Evolutionary conservation across 2,113 vertebrate species (phyloP).

Genomic region (Lepus americanus): DNA sequence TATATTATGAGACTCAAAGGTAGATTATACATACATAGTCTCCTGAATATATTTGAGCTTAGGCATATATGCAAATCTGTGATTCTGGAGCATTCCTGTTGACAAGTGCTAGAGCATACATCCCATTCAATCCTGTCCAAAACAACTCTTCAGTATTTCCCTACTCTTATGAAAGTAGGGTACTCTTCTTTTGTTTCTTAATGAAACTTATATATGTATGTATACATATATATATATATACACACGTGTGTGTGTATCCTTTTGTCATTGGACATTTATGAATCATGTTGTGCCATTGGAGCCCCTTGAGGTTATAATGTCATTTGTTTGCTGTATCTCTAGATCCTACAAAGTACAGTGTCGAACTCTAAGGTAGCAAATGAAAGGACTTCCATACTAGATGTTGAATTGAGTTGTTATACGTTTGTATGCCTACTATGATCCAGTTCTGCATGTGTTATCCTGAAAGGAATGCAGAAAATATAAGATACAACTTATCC

Average conservation of each 20-base stretch:
- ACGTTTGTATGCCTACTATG: not conserved
- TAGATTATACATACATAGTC: not conserved
- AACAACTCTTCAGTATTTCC: not conserved
- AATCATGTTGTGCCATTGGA: not conserved
- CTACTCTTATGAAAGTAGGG: not conserved
- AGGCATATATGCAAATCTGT: not conserved
- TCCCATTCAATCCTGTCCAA: not conserved
- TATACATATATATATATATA: too few species aligned
- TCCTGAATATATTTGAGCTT: not conserved
- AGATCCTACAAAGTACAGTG: not conserved
- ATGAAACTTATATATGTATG: not conserved
- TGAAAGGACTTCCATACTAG: not conserved
- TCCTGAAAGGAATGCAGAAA: slow-evolving; percentile 21
- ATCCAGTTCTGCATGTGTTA: not conserved
- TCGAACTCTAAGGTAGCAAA: not conserved
- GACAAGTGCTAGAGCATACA: not conserved
- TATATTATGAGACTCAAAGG: not conserved
- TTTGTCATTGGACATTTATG: not conserved
- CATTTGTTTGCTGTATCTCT: not conserved
- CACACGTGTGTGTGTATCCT: not conserved
- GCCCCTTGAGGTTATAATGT: not conserved
- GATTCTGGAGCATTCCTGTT: not conserved
- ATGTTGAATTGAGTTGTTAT: not conserved
- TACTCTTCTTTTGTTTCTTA: not conserved
- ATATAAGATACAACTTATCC: not conserved